Percentiles rank a stretch among this genome's conserved stretches.
phyloP scores from a whole-genome alignment of 2,888 invertebrate genomes.

The Xestia ashworthii region DNA sequence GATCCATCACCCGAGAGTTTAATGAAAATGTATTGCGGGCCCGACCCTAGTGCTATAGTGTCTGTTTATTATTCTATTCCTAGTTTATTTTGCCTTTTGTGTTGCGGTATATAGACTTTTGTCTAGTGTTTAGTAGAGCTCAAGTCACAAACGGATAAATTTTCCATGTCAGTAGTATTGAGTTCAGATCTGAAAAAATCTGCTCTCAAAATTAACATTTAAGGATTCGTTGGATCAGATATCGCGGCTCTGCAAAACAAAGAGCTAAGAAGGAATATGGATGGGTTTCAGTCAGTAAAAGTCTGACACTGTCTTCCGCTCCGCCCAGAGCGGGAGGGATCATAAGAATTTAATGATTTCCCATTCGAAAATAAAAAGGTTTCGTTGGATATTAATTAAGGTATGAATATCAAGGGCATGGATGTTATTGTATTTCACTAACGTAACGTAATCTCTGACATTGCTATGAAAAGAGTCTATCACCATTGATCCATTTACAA shows the following conservation, averaged over 20 bases:
- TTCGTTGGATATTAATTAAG: no score
- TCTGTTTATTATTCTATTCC: conserved; percentile 24
- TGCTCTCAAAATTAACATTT: background rate
- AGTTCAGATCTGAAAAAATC: background rate
- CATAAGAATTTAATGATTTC: no score
- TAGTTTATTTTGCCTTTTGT: conserved; percentile 29
- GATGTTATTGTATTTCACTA: background rate
- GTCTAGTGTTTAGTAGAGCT: background rate
- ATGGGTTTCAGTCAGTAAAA: no score
- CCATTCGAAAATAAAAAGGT: no score
- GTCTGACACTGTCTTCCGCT: no score
- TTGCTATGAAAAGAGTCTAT: background rate
- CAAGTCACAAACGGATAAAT: background rate
- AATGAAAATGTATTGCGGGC: conserved; percentile 60
- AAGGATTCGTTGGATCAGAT: background rate
- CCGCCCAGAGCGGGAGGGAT: no score
- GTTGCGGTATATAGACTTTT: conserved; percentile 12
- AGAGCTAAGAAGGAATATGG: no score
- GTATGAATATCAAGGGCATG: background rate
- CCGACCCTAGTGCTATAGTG: conserved; percentile 16
- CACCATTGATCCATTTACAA: background rate
- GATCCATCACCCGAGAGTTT: conserved; percentile 56
- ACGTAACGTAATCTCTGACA: background rate
- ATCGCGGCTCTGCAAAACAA: no score
- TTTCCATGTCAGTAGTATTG: background rate